Base-by-base conservation (phyloP, 23 tunicate species). In the Phallusia fumigata region DNA sequence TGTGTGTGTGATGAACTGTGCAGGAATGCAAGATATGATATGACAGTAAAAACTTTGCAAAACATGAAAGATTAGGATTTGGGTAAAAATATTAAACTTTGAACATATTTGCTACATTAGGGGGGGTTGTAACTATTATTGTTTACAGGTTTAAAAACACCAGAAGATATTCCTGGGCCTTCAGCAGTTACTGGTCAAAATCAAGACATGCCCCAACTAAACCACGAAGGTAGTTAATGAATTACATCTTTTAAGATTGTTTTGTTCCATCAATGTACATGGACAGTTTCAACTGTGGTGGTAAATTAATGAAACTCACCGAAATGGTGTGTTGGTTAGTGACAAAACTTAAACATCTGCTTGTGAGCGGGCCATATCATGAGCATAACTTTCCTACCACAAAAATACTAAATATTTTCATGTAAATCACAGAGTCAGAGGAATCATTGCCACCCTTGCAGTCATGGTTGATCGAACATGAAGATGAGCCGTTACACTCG, bases 401-500 rank as follows among this genome's bases (percentile, higher is more conserved):
- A n/a, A n/a, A n/a, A n/a, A n/a, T n/a, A n/a, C n/a, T n/a, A 40
- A 40, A 40, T 10, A 3, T 40, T 40, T 58, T 58, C 13, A 24
- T 58, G n/a, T n/a, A n/a, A n/a, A n/a, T n/a, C n/a, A 24, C 69
- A 58, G 69, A 58, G 3, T 58, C 69, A 6, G 69, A 58, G 28
- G 69, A 58, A 22, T 58, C 69, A 58, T 21, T 58, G 26, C 28
- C 69, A 58, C 69, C 69, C 13, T 24, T 58, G 26, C 69, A 58
- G 11, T 58, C 69, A 24, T 58, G 69, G 69, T 58, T 58, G 69
- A 58, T 21, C 13, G 69, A 58, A 21, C 69, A 5, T 21, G 69
- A 58, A 58, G 69, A 58, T 58, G 69, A 58, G 69, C 69, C 69
- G 69, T 58, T 58, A 58, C 69, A 58, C 69, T 58, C 69, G 28